These are phyloP conservation scores for Merops nubicus DNA, from an alignment of 2,113 vertebrate species.

Conservation along the genomic window DNA sequence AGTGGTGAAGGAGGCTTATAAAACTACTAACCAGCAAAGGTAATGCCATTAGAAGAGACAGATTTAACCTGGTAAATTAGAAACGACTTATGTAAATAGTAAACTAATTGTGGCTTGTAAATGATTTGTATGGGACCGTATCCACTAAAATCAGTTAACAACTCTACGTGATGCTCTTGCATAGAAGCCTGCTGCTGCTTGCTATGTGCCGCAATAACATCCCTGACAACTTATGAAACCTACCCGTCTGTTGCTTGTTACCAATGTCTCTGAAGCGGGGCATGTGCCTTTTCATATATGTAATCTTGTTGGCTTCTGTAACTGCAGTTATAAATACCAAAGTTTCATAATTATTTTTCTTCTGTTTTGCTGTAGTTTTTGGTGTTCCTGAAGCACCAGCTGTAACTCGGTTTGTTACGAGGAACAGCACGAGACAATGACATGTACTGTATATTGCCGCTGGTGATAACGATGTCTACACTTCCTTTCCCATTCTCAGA, in stretches of 20 bases:
- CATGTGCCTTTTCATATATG: conserved; percentile 78
- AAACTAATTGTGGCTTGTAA: conserved; percentile 96
- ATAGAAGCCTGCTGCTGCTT: conserved; percentile 91
- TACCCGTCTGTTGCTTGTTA: conserved; percentile 77
- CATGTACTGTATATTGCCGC: conserved; percentile 68
- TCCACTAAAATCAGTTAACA: conserved; percentile 91
- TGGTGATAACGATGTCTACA: conserved; percentile 51
- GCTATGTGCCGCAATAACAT: conserved; percentile 88
- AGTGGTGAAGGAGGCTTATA: conserved; percentile 81
- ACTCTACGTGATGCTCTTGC: conserved; percentile 85
- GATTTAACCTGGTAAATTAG: conserved; percentile 81
- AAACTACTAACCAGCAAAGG: conserved; percentile 91
- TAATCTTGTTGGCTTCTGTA: conserved; percentile 77
- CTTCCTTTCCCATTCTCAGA: conserved; percentile 23
- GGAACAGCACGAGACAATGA: conserved; percentile 62
- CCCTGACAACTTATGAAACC: conserved; percentile 71
- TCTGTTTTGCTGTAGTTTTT: conserved; percentile 72
- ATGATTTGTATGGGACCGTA: conserved; percentile 85
- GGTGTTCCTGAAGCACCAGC: conserved; percentile 67
- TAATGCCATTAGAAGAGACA: conserved; percentile 75
- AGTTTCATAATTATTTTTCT: conserved; percentile 67
- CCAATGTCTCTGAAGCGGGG: conserved; percentile 74
- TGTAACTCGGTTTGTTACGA: conserved; percentile 69
- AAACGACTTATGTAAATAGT: conserved; percentile 92
- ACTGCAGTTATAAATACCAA: conserved; percentile 59